These are phyloP conservation scores for Diaprepes abbreviatus DNA, from an alignment of 2,888 invertebrate species.

Conservation along the genomic window DNA sequence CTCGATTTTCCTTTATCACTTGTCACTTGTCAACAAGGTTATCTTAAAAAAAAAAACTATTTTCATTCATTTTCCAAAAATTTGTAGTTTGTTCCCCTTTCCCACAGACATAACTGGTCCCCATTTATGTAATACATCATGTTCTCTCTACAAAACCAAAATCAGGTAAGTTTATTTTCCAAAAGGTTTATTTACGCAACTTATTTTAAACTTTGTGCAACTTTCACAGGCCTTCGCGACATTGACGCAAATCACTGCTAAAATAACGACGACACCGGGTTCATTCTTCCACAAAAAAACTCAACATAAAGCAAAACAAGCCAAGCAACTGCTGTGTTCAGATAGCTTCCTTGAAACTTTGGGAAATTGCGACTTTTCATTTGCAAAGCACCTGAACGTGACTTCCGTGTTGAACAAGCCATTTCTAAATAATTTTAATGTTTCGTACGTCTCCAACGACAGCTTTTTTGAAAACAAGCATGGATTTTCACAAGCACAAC, in stretches of 20 bases:
- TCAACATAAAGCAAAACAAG: slow-evolving; percentile 57
- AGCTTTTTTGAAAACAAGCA: slow-evolving; percentile 69
- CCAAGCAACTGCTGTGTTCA: slow-evolving; percentile 62
- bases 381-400: slow-evolving; percentile 62
- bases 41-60: slow-evolving; percentile 41
- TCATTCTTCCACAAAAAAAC: slow-evolving; percentile 63
- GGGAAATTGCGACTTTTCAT: slow-evolving; percentile 65
- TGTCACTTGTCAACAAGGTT: slow-evolving; percentile 38
- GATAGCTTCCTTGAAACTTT: slow-evolving; percentile 68
- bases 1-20: not conserved
- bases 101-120: slow-evolving; percentile 4
- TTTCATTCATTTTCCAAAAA: slow-evolving; percentile 41
- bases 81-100: slow-evolving; percentile 37
- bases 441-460: slow-evolving; percentile 65
- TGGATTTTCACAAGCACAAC: slow-evolving; percentile 62
- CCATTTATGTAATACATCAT: slow-evolving; percentile 56
- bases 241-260: slow-evolving; percentile 67
- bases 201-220: slow-evolving; percentile 2
- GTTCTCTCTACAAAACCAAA: slow-evolving; percentile 70
- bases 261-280: slow-evolving; percentile 65
- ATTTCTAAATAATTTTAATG: slow-evolving; percentile 62
- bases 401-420: slow-evolving; percentile 60
- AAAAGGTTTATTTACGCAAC: slow-evolving; percentile 27
- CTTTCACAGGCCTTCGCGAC: slow-evolving; percentile 58
- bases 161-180: slow-evolving; percentile 64